Percentiles rank a stretch among this genome's conserved stretches.
Evolutionary conservation across 1,140 invertebrate species (phyloP).

Genomic region (Bombus vancouverensis): DNA sequence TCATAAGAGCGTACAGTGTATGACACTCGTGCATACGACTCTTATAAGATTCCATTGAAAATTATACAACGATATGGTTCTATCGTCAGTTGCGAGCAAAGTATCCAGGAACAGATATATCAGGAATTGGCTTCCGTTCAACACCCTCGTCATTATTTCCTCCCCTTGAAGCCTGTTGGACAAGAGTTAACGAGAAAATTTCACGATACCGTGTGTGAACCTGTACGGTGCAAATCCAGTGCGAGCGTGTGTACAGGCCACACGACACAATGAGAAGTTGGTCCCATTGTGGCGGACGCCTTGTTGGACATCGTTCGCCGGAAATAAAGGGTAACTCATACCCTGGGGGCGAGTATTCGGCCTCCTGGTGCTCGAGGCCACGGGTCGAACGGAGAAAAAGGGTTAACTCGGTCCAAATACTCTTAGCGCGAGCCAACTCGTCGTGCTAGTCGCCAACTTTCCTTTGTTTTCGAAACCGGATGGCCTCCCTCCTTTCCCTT

Average conservation of each 20-base stretch:
- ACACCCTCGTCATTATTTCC: neutral
- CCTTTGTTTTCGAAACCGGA: constrained; percentile 63
- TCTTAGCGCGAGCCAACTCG: constrained; percentile 59
- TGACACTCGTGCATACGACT: neutral
- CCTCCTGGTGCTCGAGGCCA: neutral
- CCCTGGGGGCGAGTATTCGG: constrained; percentile 17
- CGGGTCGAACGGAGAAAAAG: constrained; percentile 58
- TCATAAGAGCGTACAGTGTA: too few species aligned
- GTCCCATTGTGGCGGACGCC: constrained; percentile 73
- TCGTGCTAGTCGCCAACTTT: constrained; percentile 60
- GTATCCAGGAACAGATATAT: neutral
- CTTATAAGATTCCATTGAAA: neutral
- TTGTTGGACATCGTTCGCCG: constrained; percentile 70
- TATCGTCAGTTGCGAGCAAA: too few species aligned
- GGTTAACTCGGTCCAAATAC: constrained; percentile 68
- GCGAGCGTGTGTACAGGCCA: constrained; percentile 47
- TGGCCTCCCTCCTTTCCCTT: constrained; percentile 19
- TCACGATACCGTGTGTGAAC: constrained; percentile 38
- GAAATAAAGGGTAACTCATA: constrained; percentile 68
- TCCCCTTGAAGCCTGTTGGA: neutral
- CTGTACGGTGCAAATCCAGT: constrained; percentile 5
- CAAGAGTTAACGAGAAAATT: constrained; percentile 30
- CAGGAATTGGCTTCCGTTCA: constrained; percentile 26
- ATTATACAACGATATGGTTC: neutral
- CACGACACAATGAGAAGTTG: constrained; percentile 77